A percentile compares a stretch with the other conserved stretches of the same genome.
Evolutionary conservation across 2,797 vertebrate genomes (phyloP).

Genomic region (Phaenicophaeus curvirostris): DNA sequence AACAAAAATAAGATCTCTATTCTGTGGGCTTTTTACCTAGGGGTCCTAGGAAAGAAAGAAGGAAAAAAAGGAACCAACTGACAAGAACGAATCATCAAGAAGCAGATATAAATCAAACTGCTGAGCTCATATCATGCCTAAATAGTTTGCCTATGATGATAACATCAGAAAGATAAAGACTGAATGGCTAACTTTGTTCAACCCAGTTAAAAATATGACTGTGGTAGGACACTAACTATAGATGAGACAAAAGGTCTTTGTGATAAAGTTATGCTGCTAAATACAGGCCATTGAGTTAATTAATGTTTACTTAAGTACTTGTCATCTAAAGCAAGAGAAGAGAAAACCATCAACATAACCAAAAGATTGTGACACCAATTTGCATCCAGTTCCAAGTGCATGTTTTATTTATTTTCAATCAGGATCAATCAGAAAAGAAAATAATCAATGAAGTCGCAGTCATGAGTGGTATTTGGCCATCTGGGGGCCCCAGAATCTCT

Average conservation of each 20-base stretch:
- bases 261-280: constrained; percentile 28
- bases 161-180: constrained; percentile 56
- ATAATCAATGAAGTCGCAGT: constrained; percentile 87
- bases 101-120: constrained; percentile 28
- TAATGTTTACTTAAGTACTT: constrained; percentile 68
- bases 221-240: constrained; percentile 30
- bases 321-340: constrained; percentile 72
- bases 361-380: constrained; percentile 80
- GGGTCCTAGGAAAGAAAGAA: background rate
- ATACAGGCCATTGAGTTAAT: constrained; percentile 49
- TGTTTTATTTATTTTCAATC: constrained; percentile 91
- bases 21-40: background rate
- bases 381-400: constrained; percentile 84
- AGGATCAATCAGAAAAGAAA: constrained; percentile 91
- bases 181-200: constrained; percentile 26
- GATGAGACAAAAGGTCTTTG: constrained; percentile 8
- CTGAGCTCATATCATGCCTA: constrained; percentile 25
- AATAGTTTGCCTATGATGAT: constrained; percentile 41
- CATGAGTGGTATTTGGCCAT: constrained; percentile 86
- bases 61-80: background rate
- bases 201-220: constrained; percentile 10
- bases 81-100: constrained; percentile 42
- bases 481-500: constrained; percentile 88
- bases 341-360: constrained; percentile 85
- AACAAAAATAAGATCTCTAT: constrained; percentile 16